Evolutionary conservation across 1,140 invertebrate species (phyloP), one percentile per base, ranked within the genome.

Genomic region (Parasteatoda tepidariorum): DNA sequence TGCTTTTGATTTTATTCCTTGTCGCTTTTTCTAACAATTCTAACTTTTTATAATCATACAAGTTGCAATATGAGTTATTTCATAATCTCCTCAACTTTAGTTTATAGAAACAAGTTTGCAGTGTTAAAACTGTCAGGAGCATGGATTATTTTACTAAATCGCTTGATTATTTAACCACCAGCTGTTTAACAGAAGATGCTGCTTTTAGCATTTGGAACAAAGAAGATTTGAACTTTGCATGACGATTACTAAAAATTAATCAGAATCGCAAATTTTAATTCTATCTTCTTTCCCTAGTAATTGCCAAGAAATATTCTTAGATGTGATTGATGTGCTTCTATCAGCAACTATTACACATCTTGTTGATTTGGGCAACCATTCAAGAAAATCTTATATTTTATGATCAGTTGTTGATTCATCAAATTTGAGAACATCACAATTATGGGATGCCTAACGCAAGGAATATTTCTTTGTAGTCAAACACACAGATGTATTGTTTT

Each of bases 241-340:
- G 62, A 66, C 31, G 61, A 61, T 13, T 41, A 41, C 38, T 28
- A 34, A 57, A 13, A 28, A 26, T 61, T 62, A 15, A 26, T 38
- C 68, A 4, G 38, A 7, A 57, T 18, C 18, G 30, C 55, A 22
- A 66, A 0, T 38, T 75, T 61, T 34, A 75, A 59, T 75, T 59
- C 34, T 75, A 34, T 67, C 13, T 34, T 57, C 18, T 79, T 76
- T 76, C 28, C 26, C 31, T 79, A 79, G 75, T 79, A 79, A 79
- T 48, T 33, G 41, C 62, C 62, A 67, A 24, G 64, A 79, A 68
- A 67, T 79, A 68, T 33, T 79, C 54, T 64, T 79, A 79, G 64
- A 79, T 67, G 57, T 48, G 33, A 75, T 18, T 75, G 73, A 75
- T 34, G 73, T 61, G 59, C 74, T 78, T 33, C 74, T 78, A 22